These are phyloP conservation scores for Xestoiulus laeticollis DNA, from an alignment of 2,888 invertebrate genomes.

Conservation along the genomic window DNA sequence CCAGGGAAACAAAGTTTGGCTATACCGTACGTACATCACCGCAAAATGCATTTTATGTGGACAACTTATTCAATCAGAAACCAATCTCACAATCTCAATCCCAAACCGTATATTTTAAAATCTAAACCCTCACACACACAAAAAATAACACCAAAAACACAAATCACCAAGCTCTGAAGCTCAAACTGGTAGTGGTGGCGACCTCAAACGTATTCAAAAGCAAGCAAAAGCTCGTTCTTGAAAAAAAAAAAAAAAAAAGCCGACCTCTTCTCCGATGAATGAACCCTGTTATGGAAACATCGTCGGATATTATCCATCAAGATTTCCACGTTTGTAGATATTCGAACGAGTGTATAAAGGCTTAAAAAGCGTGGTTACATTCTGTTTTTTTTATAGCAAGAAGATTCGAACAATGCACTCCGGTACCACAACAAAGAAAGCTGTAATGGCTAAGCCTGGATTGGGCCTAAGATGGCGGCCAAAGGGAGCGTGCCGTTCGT, in stretches of 20 bases:
- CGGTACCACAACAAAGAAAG: not conserved
- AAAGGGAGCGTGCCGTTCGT: conserved; percentile 40
- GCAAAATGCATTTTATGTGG: not conserved
- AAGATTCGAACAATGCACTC: not conserved
- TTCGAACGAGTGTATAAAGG: not conserved
- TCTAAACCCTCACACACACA: too few relatives aligned
- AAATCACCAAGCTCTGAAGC: not conserved
- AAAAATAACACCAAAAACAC: too few relatives aligned
- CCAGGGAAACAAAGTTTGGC: not conserved
- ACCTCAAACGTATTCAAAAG: not conserved
- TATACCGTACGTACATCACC: not conserved
- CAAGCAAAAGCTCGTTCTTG: not conserved
- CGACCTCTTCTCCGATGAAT: conserved; percentile 43
- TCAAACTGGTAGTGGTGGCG: not conserved
- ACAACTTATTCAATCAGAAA: not conserved
- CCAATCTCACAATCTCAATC: not conserved
- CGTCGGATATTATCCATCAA: not conserved
- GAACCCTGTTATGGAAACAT: conserved; percentile 20
- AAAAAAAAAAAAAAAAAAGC: too few relatives aligned
- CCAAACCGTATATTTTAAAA: too few relatives aligned
- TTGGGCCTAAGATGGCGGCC: conserved; percentile 47
- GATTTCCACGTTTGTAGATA: conserved; percentile 1
- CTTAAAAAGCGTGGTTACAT: not conserved
- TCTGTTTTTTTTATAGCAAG: not conserved
- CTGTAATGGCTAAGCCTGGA: conserved; percentile 11